Percentiles rank a stretch among this genome's conserved stretches.
Evolutionary conservation across 2,113 vertebrate species (phyloP).

Genomic region (Ameiurus melas): DNA sequence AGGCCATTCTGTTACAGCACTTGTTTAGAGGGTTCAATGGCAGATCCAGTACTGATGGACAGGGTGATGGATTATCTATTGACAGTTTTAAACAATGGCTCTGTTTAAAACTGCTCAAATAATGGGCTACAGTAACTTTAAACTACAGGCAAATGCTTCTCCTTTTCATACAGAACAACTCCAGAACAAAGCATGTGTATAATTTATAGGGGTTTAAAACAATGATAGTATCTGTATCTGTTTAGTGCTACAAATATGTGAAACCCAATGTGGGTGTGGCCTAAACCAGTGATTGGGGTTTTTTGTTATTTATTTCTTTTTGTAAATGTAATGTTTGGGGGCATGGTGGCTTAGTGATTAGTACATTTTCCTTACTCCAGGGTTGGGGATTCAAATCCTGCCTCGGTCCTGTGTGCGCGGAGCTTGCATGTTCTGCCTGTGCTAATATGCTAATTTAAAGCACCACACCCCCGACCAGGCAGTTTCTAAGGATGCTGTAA

Average conservation of each 20-base stretch:
- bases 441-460: background rate
- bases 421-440: too few relatives aligned
- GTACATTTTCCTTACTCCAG: too few relatives aligned
- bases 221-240: background rate
- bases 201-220: background rate
- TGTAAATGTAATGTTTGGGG: too few relatives aligned
- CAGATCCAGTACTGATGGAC: slow-evolving; percentile 40
- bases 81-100: slow-evolving; percentile 8
- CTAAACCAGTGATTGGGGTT: too few relatives aligned
- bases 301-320: too few relatives aligned
- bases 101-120: slow-evolving; percentile 11
- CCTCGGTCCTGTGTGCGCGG: too few relatives aligned
- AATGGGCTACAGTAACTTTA: background rate
- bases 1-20: slow-evolving; percentile 34
- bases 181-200: background rate
- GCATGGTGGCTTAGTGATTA: too few relatives aligned
- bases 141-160: background rate
- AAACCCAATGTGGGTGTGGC: background rate
- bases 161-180: background rate
- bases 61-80: slow-evolving; percentile 25
- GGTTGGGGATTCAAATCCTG: too few relatives aligned
- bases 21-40: slow-evolving; percentile 36
- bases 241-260: background rate
- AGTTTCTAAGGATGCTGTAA: background rate
- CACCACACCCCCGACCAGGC: background rate